phyloP scores from a whole-genome alignment of 2,113 vertebrate genomes.

The Sterrhoptilus dennistouni region DNA sequence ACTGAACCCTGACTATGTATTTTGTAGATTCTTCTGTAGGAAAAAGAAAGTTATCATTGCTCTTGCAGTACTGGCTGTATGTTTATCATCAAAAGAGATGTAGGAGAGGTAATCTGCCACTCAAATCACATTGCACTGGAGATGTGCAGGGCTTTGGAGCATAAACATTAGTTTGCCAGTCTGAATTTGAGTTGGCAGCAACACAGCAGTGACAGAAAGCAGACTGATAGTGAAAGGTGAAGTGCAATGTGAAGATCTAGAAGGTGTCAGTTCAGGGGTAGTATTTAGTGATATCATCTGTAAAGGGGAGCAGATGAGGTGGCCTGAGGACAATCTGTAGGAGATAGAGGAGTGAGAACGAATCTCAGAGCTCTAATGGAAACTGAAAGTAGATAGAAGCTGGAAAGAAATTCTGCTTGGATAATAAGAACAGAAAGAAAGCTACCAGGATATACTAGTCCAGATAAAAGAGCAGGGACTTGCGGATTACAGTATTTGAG shows the following conservation, averaged over 20 bases:
- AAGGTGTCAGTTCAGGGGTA: background rate
- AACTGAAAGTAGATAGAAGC: background rate
- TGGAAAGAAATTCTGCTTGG: background rate
- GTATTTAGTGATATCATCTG: background rate
- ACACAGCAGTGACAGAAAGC: background rate
- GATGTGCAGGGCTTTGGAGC: background rate
- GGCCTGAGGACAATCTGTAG: background rate
- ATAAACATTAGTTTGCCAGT: background rate
- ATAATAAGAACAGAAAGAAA: background rate
- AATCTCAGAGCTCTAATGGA: background rate
- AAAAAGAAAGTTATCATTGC: background rate
- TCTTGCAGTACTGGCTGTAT: background rate
- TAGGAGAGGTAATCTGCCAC: background rate
- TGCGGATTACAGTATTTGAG: background rate
- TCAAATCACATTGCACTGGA: background rate
- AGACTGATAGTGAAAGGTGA: background rate
- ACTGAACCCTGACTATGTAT: background rate
- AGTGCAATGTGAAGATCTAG: background rate
- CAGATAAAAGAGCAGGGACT: background rate
- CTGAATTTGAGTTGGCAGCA: background rate
- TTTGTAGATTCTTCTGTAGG: rapidly evolving
- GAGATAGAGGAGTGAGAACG: background rate
- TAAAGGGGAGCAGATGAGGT: background rate
- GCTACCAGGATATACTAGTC: background rate
- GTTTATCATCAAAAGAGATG: background rate